Percentiles rank a stretch among this genome's conserved stretches.
These are phyloP conservation scores for Cygnus olor DNA, from an alignment of 2,797 vertebrate genomes.

Conservation along the genomic window DNA sequence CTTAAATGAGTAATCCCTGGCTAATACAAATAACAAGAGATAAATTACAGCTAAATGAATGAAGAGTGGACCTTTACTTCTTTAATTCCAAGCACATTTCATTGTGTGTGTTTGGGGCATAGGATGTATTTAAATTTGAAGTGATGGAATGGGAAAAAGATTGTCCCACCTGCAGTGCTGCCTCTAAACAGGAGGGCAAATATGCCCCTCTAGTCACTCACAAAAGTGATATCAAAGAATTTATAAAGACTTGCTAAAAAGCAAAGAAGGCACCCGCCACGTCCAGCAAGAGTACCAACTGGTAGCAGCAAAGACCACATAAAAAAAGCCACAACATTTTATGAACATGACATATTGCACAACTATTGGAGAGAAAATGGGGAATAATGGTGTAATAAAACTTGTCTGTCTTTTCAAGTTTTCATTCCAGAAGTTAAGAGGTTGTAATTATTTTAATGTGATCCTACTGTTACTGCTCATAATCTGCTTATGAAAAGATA, in stretches of 20 bases:
- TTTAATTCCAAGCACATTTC: not conserved
- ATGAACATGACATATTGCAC: not conserved
- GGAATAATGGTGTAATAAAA: not conserved
- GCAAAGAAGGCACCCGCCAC: not conserved
- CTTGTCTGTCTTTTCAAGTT: not conserved
- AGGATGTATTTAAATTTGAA: not conserved
- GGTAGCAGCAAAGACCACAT: not conserved
- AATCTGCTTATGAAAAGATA: not conserved
- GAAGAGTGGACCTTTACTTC: not conserved
- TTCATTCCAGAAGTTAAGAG: not conserved
- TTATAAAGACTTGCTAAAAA: not conserved
- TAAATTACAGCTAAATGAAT: not conserved
- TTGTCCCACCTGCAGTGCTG: not conserved
- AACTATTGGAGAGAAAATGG: not conserved
- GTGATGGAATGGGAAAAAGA: not conserved
- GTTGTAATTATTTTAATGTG: not conserved
- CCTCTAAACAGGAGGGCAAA: not conserved
- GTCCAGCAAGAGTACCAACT: not conserved
- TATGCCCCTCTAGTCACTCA: not conserved
- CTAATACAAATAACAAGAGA: not conserved
- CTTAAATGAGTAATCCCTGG: not conserved
- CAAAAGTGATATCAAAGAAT: fast-evolving
- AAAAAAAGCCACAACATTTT: not conserved
- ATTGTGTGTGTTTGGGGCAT: not conserved
- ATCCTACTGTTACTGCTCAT: not conserved